These are phyloP conservation scores for Acrobasis repandana DNA, from an alignment of 2,888 invertebrate genomes.

Conservation along the genomic window DNA sequence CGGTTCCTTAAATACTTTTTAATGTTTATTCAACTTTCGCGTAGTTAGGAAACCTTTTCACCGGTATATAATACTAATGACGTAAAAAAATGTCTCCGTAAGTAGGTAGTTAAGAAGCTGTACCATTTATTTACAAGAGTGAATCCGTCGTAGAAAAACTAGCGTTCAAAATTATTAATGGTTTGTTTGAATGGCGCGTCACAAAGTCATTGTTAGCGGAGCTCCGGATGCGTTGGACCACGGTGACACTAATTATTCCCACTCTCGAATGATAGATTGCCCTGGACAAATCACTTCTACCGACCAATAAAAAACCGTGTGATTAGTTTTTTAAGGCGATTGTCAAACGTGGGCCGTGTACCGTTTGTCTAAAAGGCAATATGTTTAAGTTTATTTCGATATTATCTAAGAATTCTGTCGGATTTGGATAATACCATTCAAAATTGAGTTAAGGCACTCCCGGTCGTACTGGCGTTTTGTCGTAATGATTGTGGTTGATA, in stretches of 20 bases:
- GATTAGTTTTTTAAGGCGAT: slow-evolving; percentile 69
- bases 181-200: slow-evolving; percentile 81
- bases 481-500: not conserved
- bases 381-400: slow-evolving; percentile 61
- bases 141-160: slow-evolving; percentile 77
- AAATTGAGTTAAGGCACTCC: slow-evolving; percentile 40
- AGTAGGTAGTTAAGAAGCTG: slow-evolving; percentile 78
- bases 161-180: slow-evolving; percentile 81
- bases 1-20: slow-evolving; percentile 31
- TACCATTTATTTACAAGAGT: slow-evolving; percentile 80
- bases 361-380: slow-evolving; percentile 65
- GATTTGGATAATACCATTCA: slow-evolving; percentile 65
- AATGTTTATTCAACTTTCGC: slow-evolving; percentile 36
- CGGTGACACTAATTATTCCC: slow-evolving; percentile 82
- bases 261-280: slow-evolving; percentile 81
- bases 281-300: slow-evolving; percentile 80
- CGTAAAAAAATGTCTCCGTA: slow-evolving; percentile 74
- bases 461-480: not conserved
- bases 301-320: slow-evolving; percentile 72
- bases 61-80: slow-evolving; percentile 9
- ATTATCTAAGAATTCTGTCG: slow-evolving; percentile 61
- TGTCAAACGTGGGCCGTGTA: slow-evolving; percentile 64
- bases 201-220: slow-evolving; percentile 74
- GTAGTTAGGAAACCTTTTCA: slow-evolving; percentile 31
- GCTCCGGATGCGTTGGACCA: slow-evolving; percentile 65